Evolutionary conservation across 2,113 vertebrate species (phyloP), one percentile per base, ranked within the genome.

Genomic region (Neolamprologus sp.): DNA sequence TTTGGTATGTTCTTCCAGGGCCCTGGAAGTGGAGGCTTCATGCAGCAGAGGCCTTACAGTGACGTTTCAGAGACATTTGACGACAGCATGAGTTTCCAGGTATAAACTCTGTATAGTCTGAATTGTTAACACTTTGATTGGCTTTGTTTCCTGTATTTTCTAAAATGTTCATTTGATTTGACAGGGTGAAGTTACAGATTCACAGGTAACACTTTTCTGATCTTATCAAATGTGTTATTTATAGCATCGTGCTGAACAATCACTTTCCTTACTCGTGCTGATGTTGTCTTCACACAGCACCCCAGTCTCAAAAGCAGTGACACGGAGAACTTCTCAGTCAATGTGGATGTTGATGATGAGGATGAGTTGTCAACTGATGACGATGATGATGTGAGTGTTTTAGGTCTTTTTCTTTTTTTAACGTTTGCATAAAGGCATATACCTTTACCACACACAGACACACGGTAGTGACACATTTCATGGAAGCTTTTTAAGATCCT

Each of bases 331-430:
- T 87, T 96, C 78, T 92, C 92, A 1, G 47, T 91, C 37, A 93
- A 93, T 45, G 55, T 94, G 90, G 95, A 94, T 40, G 16, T 93
- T 5, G 95, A 95, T 4, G 94, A 95, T 9, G 95, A 96, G 0
- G 96, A 96, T 1, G 95, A 96, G 16, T 65, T 92, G 89, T 96
- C 94, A 4, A 95, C 93, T 0, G 95, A 96, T 5, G 95, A 96
- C 1, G 95, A 96, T 8, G 93, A 96, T 9, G 93, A 95, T 75
- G 94, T 95, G 82, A 93, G 94, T 85, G 6, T 54, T 37, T 81
- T 28, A 40, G 3, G 54, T 75, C 30, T 51, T 33, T 33, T 37
- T 51, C 2, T 33, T 65, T 65, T 68, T 49, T 37, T 28, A 5
- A 5, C 12, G 6, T 57, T 58, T 42, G 21, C 35, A 17, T 23